Percentiles rank a stretch among this genome's conserved stretches.
Evolutionary conservation across 2,888 invertebrate species (phyloP).

Genomic region (Zootermopsis nevadensis): DNA sequence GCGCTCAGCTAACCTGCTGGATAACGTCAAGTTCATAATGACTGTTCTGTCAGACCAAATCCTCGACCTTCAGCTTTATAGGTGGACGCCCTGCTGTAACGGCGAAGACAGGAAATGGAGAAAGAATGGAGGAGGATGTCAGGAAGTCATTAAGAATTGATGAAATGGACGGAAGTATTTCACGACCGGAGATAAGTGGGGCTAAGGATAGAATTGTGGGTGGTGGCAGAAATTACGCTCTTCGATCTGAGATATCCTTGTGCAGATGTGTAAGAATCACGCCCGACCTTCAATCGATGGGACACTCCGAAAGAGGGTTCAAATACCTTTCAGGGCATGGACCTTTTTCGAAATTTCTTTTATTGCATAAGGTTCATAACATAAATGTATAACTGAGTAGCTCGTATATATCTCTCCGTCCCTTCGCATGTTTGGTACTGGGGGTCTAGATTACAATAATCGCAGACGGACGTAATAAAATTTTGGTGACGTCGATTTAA

Average conservation of each 20-base stretch:
- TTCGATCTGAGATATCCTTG: not conserved
- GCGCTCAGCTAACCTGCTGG: too few species aligned
- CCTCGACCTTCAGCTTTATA: not conserved
- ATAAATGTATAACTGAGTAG: too few species aligned
- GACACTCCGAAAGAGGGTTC: not conserved
- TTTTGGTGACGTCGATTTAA: too few species aligned
- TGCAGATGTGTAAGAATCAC: too few species aligned
- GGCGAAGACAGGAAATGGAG: constrained; percentile 7
- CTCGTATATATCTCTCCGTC: too few species aligned
- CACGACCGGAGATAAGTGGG: constrained; percentile 20
- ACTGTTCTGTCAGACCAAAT: not conserved
- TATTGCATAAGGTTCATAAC: too few species aligned
- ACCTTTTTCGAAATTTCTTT: too few species aligned
- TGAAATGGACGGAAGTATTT: constrained; percentile 23
- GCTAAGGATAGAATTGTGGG: not conserved
- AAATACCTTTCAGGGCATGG: not conserved
- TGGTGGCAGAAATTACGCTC: not conserved
- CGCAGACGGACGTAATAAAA: too few species aligned
- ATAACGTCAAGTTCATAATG: not conserved
- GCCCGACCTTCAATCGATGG: not conserved
- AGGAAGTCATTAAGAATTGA: constrained; percentile 20
- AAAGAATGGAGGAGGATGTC: not conserved
- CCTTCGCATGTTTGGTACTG: too few species aligned
- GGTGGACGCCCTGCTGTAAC: constrained; percentile 7
- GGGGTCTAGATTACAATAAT: too few species aligned